A percentile compares a stretch with the other conserved stretches of the same genome.
Evolutionary conservation across 2,888 invertebrate species (phyloP).

Genomic region (Erannis defoliaria): DNA sequence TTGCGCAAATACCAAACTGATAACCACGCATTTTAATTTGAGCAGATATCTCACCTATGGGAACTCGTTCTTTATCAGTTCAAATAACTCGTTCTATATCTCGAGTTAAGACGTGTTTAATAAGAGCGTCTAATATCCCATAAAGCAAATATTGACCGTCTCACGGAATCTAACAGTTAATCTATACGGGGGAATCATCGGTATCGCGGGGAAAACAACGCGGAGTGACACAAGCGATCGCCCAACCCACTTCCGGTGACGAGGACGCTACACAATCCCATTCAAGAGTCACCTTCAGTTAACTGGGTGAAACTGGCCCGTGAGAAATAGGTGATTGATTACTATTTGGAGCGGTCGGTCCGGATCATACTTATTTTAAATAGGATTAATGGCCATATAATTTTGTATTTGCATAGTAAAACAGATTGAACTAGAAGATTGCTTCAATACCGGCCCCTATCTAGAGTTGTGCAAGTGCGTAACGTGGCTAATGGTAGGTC

Average conservation of each 20-base stretch:
- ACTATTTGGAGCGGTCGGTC: conserved; percentile 51
- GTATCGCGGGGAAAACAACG: conserved; percentile 69
- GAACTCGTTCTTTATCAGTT: conserved; percentile 66
- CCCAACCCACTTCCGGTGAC: conserved; percentile 77
- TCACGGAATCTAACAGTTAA: conserved; percentile 44
- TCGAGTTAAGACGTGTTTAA: conserved; percentile 46
- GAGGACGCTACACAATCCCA: conserved; percentile 69
- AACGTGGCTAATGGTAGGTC: conserved; percentile 15
- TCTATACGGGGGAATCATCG: conserved; percentile 53
- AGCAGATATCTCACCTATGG: conserved; percentile 64
- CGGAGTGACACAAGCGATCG: conserved; percentile 67
- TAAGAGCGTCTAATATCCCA: conserved; percentile 45
- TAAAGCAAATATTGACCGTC: conserved; percentile 45
- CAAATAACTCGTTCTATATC: conserved; percentile 45
- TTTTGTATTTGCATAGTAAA: conserved; percentile 26
- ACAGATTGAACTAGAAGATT: conserved; percentile 12
- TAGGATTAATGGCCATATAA: conserved; percentile 23
- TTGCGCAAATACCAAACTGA: conserved; percentile 82
- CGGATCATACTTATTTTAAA: conserved; percentile 48
- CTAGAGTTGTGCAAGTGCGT: neutral
- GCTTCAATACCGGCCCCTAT: neutral
- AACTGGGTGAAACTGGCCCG: conserved; percentile 72
- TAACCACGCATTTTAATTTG: conserved; percentile 82
- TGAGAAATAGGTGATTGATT: conserved; percentile 74
- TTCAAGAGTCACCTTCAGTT: conserved; percentile 75